Evolutionary conservation across 2,888 invertebrate species (phyloP), one percentile per base, ranked within the genome.

Genomic region (Theretra japonica): DNA sequence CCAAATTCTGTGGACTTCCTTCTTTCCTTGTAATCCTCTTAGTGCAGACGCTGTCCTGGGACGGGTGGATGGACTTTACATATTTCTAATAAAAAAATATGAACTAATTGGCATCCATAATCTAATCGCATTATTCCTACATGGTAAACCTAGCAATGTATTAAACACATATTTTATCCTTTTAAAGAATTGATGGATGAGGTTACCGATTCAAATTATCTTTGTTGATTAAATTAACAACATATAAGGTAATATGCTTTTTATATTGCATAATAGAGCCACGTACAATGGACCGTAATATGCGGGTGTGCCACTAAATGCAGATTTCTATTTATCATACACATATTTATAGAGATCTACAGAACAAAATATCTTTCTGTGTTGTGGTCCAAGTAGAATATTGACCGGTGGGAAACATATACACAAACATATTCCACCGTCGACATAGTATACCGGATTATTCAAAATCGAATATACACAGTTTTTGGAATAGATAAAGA

Each of bases 121-220:
- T 53, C 30, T 15, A 21, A 15, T 23, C 8, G n/a, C 8, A 33
- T 28, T 65, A 5, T 23, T 17, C 41, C 17, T 25, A 19, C 48
- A 48, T 48, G 48, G 65, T 23, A 41, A 65, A 23, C 65, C 48
- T 65, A 48, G 65, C 62, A 41, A 23, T 48, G 23, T 48, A 17
- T 41, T 48, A n/a, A 41, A 48, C 23, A 48, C 65, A 48, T 48
- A 15, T 23, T 65, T 48, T 17, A 65, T 11, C 65, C 65, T 65
- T 65, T 48, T 48, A 65, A 41, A 41, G 65, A 48, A 65, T 65
- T 65, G 65, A 65, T 65, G 11, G 41, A 48, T 65, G 48, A 48
- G 41, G 41, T 41, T 33, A 33, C 41, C 65, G 6, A 65, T 25
- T 15, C 3, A 33, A 62, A 65, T 19, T 60, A 30, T 25, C 5